Base-by-base conservation (phyloP, 2,113 vertebrate species). In the Corythoichthys haematopterus region DNA sequence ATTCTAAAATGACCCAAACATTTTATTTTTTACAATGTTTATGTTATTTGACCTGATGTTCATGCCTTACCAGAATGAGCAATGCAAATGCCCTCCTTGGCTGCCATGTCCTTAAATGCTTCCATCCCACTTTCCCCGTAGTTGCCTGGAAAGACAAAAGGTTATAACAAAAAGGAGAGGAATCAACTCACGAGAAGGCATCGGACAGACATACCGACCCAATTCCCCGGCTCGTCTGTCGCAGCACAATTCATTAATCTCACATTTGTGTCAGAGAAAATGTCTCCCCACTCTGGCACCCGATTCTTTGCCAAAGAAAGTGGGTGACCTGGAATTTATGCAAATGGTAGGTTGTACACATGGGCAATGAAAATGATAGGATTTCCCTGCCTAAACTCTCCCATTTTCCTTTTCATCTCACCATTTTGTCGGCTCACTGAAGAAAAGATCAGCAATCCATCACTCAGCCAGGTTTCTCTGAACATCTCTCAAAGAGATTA, bases 51-150 rank as follows among this genome's bases (percentile, higher is more conserved):
- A 40, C 36, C 73, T 75, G 52, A 51, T 6, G 28, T 16, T 5
- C n/a, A 14, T 62, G 28, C 93, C 89, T 95, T 95, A 91, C 98
- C 97, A 15, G 97, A 98, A 79, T 99, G 96, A 1, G 97, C 97
- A 28, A 99, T 99, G 78, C 97, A 99, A 84, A 99, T 97, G 4
- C 97, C 96, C 85, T 98, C 97, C 78, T 97, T 98, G 64, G 92
- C 95, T 0, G 96, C 94, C 94, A 97, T 98, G 9, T 99, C 97
- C 80, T 98, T 98, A 88, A 99, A 99, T 0, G 97, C 97, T 84
- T 95, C 96, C 97, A 99, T 98, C n/a, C 97, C 97, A 68, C 97
- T 98, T 90, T 99, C 97, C 15, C 97, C 97, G 15, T 99, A 99
- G 90, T 99, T 98, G 64, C 97, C 97, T 98, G 53, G 53, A 76